Conservation (phyloP, 2,797 vertebrate genomes). For the Apogon talboti region DNA sequence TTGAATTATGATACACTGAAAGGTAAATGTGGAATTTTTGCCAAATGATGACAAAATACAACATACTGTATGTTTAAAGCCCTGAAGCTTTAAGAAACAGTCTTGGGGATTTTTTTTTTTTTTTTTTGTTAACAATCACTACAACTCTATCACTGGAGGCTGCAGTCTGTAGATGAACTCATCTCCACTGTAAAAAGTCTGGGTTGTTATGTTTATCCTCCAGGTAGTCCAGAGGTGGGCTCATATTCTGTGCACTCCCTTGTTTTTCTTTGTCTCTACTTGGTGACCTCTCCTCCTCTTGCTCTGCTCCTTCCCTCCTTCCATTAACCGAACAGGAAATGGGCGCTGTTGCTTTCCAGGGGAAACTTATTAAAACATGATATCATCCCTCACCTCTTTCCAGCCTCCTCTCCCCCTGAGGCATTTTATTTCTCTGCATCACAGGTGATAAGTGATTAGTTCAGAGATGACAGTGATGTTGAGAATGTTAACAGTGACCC, state of each 20-base stretch:
- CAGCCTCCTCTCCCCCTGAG: slow-evolving; percentile 11
- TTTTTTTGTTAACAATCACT: too few relatives aligned
- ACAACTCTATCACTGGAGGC: too few relatives aligned
- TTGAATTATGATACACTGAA: too few relatives aligned
- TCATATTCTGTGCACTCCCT: background rate
- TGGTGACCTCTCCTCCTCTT: background rate
- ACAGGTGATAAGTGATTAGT: slow-evolving; percentile 19
- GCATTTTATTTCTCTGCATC: slow-evolving; percentile 1
- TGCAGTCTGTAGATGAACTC: too few relatives aligned
- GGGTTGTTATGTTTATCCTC: too few relatives aligned
- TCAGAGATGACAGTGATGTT: background rate
- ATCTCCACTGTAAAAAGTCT: too few relatives aligned
- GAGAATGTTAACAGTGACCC: slow-evolving; percentile 13
- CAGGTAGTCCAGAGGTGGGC: too few relatives aligned
- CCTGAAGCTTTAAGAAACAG: too few relatives aligned
- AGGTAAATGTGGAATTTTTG: too few relatives aligned
- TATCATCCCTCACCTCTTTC: slow-evolving; percentile 25
- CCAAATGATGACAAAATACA: too few relatives aligned
- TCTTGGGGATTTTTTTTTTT: too few relatives aligned
- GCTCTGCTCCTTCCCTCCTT: slow-evolving; percentile 8
- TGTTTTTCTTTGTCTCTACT: slow-evolving; percentile 1
- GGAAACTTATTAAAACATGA: slow-evolving; percentile 62
- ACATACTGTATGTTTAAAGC: too few relatives aligned
- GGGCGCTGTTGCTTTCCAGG: slow-evolving; percentile 22
- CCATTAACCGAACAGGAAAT: slow-evolving; percentile 54